phyloP scores from a whole-genome alignment of 2,113 vertebrate genomes.

The Aix galericulata region DNA sequence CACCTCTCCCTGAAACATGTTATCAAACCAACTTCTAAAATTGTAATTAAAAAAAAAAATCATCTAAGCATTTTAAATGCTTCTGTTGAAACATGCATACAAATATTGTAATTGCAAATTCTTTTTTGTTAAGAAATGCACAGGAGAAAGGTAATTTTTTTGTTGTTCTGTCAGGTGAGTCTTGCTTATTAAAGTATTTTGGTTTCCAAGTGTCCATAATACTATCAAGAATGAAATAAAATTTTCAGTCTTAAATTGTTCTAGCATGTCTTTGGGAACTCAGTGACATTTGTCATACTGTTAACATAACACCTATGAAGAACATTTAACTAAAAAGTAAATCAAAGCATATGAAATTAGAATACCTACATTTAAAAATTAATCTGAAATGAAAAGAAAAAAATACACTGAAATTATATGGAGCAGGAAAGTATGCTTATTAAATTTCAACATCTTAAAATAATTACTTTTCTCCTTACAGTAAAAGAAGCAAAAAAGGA shows the following conservation, averaged over 20 bases:
- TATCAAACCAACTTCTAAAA: neutral
- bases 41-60: neutral
- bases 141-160: neutral
- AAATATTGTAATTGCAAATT: neutral
- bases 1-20: neutral
- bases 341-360: neutral
- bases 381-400: neutral
- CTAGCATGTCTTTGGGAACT: neutral
- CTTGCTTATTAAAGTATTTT: neutral
- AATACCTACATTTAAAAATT: neutral
- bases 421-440: neutral
- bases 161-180: neutral
- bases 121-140: neutral
- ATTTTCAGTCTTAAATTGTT: neutral
- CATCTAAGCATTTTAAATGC: neutral
- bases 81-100: neutral
- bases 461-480: slow-evolving; percentile 61
- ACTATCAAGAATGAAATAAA: neutral
- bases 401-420: neutral
- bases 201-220: neutral
- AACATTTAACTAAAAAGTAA: neutral
- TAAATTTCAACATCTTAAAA: neutral
- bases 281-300: neutral
- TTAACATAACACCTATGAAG: neutral
- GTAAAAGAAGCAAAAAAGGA: slow-evolving; percentile 87